Evolutionary conservation across 2,797 vertebrate genomes (phyloP).

Genomic region (Eupleurogrammus muticus): DNA sequence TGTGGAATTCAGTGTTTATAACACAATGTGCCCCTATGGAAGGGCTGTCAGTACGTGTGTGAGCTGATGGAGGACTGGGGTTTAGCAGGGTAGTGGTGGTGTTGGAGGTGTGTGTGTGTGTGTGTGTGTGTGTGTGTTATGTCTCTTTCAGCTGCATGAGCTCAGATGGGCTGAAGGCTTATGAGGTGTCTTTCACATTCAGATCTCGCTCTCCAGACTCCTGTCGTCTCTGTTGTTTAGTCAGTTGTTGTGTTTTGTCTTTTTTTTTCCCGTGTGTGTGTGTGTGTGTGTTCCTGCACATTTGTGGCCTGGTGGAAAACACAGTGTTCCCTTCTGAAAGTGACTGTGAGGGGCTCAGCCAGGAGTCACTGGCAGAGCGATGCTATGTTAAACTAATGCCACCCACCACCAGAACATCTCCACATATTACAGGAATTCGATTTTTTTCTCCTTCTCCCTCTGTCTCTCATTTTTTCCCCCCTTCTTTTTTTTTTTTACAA

Average conservation of each 20-base stretch:
- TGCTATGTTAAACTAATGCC: constrained; percentile 64
- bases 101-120: constrained; percentile 5
- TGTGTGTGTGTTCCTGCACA: constrained; percentile 39
- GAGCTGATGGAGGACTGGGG: constrained; percentile 58
- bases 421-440: constrained; percentile 39
- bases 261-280: neutral
- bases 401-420: constrained; percentile 68
- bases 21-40: constrained; percentile 71
- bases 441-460: neutral
- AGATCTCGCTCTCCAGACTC: constrained; percentile 36
- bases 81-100: constrained; percentile 24
- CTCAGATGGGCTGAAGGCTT: constrained; percentile 33
- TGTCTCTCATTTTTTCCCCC: neutral
- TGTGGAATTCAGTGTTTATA: constrained; percentile 63
- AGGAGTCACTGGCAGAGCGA: constrained; percentile 68
- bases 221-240: constrained; percentile 6
- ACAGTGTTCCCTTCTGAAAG: constrained; percentile 52
- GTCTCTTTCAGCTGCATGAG: constrained; percentile 39
- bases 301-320: constrained; percentile 59
- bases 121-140: constrained; percentile 20
- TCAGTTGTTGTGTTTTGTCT: constrained; percentile 40
- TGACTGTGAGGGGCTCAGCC: constrained; percentile 63
- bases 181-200: constrained; percentile 25
- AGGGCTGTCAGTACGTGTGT: constrained; percentile 69
- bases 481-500: constrained; percentile 41